A percentile compares a stretch with the other conserved stretches of the same genome.
phyloP scores from a whole-genome alignment of 2,113 vertebrate genomes.

The Conger conger region DNA sequence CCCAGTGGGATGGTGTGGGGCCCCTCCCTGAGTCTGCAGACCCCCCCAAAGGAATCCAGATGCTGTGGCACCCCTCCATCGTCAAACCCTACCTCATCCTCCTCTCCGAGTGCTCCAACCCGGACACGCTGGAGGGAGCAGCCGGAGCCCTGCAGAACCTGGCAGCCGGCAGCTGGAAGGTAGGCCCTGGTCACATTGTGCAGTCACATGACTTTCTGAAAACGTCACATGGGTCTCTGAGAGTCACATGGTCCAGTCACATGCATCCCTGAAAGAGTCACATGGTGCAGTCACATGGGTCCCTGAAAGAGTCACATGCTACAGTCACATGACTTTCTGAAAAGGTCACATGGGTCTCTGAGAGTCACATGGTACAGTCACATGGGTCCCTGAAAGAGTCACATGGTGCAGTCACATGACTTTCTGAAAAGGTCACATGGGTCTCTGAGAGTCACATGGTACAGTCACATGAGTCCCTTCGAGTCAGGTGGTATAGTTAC shows the following conservation, averaged over 20 bases:
- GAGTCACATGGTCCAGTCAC: neutral
- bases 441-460: no score
- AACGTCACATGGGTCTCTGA: no score
- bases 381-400: no score
- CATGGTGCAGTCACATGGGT: neutral
- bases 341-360: no score
- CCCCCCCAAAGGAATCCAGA: constrained; percentile 95
- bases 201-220: constrained; percentile 18
- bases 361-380: no score
- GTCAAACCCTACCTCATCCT: constrained; percentile 98
- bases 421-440: neutral
- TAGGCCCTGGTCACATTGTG: constrained; percentile 60
- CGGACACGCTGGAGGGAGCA: constrained; percentile 94
- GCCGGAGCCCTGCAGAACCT: constrained; percentile 95
- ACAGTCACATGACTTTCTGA: no score
- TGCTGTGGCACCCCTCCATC: constrained; percentile 97
- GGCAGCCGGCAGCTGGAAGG: constrained; percentile 97
- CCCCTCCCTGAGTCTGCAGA: constrained; percentile 93
- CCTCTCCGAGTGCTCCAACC: constrained; percentile 96
- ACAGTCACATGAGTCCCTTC: no score
- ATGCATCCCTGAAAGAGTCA: neutral
- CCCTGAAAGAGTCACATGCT: no score
- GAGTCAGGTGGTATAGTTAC: no score
- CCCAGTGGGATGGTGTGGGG: constrained; percentile 94
- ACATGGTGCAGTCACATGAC: no score